Conservation (phyloP, 2,888 invertebrate genomes). For the Chrysolina haemoptera region DNA sequence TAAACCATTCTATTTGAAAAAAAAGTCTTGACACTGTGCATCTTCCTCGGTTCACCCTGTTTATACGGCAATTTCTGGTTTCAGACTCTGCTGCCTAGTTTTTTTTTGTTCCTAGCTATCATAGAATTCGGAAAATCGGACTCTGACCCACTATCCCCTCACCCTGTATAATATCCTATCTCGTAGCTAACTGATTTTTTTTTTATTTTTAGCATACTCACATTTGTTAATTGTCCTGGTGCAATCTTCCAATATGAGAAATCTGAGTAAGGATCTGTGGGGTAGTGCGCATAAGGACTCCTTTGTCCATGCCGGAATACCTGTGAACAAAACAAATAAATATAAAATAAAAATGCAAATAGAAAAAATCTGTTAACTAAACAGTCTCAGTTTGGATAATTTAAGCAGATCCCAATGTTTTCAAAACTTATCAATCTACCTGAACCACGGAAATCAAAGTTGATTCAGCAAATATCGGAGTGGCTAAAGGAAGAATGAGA, state of each 20-base stretch:
- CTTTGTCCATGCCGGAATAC: constrained; percentile 47
- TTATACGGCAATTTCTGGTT: no score
- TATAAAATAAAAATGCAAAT: not conserved
- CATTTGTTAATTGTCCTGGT: constrained; percentile 41
- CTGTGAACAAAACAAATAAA: constrained; percentile 27
- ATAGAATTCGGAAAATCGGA: no score
- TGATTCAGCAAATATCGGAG: not conserved
- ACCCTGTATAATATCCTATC: no score
- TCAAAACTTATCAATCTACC: not conserved
- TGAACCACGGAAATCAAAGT: constrained; percentile 1
- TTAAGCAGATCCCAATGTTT: not conserved
- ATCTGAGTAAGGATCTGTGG: constrained; percentile 39
- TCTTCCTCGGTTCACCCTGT: no score
- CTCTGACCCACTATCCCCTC: no score
- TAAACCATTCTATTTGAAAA: no score
- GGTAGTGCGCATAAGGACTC: constrained; percentile 26
- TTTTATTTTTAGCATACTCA: constrained; percentile 38
- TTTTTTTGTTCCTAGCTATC: no score
- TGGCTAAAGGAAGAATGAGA: not conserved
- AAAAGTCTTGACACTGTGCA: no score
- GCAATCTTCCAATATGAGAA: constrained; percentile 33
- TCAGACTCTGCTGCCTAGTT: no score
- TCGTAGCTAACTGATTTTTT: no score
- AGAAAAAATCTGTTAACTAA: not conserved
- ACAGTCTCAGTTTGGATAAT: not conserved